phyloP scores from a whole-genome alignment of 2,797 vertebrate genomes.

The Eulemur mongoz region DNA sequence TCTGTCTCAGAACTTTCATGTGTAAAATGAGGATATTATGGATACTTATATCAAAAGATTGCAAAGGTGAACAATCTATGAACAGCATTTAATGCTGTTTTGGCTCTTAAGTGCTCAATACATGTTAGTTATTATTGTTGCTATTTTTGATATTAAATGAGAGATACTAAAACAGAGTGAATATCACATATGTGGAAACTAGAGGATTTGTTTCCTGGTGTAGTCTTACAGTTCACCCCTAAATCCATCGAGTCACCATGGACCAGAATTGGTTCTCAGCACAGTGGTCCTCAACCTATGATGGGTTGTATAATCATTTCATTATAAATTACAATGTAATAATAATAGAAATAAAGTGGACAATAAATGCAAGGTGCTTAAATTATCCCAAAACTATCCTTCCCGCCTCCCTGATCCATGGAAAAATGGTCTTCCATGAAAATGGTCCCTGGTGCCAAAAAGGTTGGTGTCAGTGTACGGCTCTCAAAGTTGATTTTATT shows the following conservation, averaged over 20 bases:
- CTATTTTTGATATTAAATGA: neutral
- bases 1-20: neutral
- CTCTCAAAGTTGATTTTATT: neutral
- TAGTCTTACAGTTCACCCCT: neutral
- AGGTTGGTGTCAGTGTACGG: too few relatives aligned
- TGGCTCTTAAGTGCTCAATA: neutral
- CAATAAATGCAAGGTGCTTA: too few relatives aligned
- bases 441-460: too few relatives aligned
- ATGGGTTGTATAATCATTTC: too few relatives aligned
- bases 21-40: neutral
- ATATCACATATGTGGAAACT: neutral
- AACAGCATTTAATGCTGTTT: neutral
- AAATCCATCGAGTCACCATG: neutral
- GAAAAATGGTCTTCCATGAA: too few relatives aligned
- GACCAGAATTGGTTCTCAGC: neutral
- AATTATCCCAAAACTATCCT: too few relatives aligned
- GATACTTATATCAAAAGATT: neutral
- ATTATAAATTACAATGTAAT: too few relatives aligned
- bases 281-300: neutral
- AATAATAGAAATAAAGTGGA: too few relatives aligned
- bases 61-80: neutral
- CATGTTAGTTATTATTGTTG: neutral
- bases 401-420: too few relatives aligned
- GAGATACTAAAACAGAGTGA: neutral
- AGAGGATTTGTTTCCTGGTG: neutral